phyloP scores from a whole-genome alignment of 1,140 invertebrate species.

The Galleria mellonella region DNA sequence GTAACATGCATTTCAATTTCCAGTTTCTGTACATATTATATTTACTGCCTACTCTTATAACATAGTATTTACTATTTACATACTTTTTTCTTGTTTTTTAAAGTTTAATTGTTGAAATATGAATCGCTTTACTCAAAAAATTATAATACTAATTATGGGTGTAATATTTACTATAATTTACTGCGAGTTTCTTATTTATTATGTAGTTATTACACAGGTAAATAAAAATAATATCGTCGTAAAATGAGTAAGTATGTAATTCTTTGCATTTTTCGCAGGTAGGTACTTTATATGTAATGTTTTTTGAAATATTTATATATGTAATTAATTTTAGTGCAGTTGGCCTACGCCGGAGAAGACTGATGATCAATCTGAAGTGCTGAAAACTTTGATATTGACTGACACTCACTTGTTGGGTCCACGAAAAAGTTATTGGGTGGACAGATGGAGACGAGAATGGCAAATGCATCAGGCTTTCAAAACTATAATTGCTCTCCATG shows the following conservation, averaged over 20 bases:
- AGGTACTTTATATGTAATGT: no score
- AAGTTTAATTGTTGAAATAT: constrained; percentile 15
- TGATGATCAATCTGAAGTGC: constrained; percentile 24
- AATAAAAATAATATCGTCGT: constrained; percentile 1
- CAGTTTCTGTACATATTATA: no score
- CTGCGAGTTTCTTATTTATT: constrained; percentile 58
- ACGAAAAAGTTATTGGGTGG: constrained; percentile 94
- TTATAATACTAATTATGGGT: constrained; percentile 33
- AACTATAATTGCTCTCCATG: constrained; percentile 86
- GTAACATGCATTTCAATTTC: no score
- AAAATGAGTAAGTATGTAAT: no score
- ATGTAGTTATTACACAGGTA: constrained; percentile 48
- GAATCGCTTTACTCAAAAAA: constrained; percentile 37
- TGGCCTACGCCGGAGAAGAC: constrained; percentile 34
- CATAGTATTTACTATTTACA: no score
- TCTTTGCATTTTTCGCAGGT: no score
- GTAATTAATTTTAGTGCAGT: constrained; percentile 33
- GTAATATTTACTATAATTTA: constrained; percentile 37
- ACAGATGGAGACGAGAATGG: constrained; percentile 97
- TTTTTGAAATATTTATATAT: no score
- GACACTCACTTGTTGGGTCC: constrained; percentile 96
- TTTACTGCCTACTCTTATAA: no score
- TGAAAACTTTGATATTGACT: constrained; percentile 89
- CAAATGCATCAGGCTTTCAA: constrained; percentile 97
- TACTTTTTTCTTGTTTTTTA: no score